Evolutionary conservation across 2,113 vertebrate genomes (phyloP), one percentile per base, ranked within the genome.

Genomic region (Corythoichthys haematopterus): DNA sequence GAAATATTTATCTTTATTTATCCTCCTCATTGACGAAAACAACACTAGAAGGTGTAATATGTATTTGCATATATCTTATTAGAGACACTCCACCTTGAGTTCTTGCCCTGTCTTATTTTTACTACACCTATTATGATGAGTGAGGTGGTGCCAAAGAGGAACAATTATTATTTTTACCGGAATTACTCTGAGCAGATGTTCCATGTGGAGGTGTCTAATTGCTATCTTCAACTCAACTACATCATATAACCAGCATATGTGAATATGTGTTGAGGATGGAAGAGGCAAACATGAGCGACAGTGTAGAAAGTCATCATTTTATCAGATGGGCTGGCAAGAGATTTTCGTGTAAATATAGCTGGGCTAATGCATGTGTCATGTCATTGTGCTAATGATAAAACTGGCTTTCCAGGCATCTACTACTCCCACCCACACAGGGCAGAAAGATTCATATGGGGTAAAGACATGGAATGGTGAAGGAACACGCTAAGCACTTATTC

Each of bases 161-260:
- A 88, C 80, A 81, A 88, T 87, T 80, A 85, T 83, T 70, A 78
- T 86, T 88, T 85, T 79, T 80, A 69, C 78, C 69, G 72, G 75
- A 77, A 87, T 84, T 80, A 78, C 74, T 76, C 80, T 78, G 62
- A 86, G 84, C 84, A 90, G 88, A 88, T 89, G 87, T 88, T 85
- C 74, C 77, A 80, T 80, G 82, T 70, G 76, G 88, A 85, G 85
- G 80, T 62, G 15, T 76, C 77, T 88, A 89, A 90, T 88, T 87
- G 78, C 80, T 64, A 76, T 78, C 75, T 81, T 76, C 74, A 68
- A 82, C 79, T 84, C 78, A 79, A 82, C 74, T 75, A 81, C 68
- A 72, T 51, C 73, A 68, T 72, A 75, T 68, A 66, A 73, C 66
- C 56, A 72, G 71, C 78, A 77, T 83, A 80, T 83, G 78, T 37